Percentiles rank a stretch among this genome's conserved stretches.
Conservation (phyloP, 1,140 invertebrate genomes). For the roundworm (Caenorhabditis elegans) region WBcel235 BX284603.4:10650001-10650500, state of each 20-base stretch:
- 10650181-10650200: no score
- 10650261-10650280: constrained; percentile 84
- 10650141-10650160: no score
- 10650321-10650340: constrained; percentile 87
- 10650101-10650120: no score
- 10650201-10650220: constrained; percentile 68
- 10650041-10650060: no score
- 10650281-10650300: constrained; percentile 89
- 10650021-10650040: constrained; percentile 35
- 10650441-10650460: constrained; percentile 87
- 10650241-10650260: constrained; percentile 84
- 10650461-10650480: constrained; percentile 86
- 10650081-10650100: no score
- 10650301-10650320: constrained; percentile 90
- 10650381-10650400: constrained; percentile 51
- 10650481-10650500: constrained; percentile 90
- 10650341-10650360: constrained; percentile 76
- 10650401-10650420: constrained; percentile 83
- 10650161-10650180: no score
- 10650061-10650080: no score
- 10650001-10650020: no score
- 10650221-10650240: constrained; percentile 95
- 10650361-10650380: constrained; percentile 27
- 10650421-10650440: constrained; percentile 93
- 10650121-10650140: no score